Evolutionary conservation across 2,113 vertebrate genomes (phyloP).

Genomic region (Xiphophorus hellerii): DNA sequence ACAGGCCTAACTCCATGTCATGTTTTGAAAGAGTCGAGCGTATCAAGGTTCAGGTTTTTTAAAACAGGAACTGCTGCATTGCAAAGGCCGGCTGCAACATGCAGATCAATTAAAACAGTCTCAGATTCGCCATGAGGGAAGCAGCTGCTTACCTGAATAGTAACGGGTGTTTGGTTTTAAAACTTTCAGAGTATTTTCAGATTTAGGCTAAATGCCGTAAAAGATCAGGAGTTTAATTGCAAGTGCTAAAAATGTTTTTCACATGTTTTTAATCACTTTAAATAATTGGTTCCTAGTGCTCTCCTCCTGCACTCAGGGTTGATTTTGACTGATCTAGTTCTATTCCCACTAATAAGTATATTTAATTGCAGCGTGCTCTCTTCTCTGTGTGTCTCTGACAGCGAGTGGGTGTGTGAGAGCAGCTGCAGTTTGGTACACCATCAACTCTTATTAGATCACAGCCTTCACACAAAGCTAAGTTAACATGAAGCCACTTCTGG

Average conservation of each 20-base stretch:
- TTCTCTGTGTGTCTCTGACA: slow-evolving; percentile 54
- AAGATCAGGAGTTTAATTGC: neutral
- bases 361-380: slow-evolving; percentile 61
- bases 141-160: neutral
- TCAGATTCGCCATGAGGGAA: neutral
- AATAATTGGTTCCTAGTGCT: neutral
- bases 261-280: neutral
- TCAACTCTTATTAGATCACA: slow-evolving; percentile 69
- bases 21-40: neutral
- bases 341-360: slow-evolving; percentile 55
- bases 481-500: slow-evolving; percentile 35
- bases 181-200: neutral
- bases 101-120: neutral
- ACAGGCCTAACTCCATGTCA: too few relatives aligned
- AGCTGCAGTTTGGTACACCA: slow-evolving; percentile 69
- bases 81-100: neutral
- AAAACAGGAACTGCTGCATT: slow-evolving; percentile 2
- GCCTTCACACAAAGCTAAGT: slow-evolving; percentile 35
- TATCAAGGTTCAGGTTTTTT: neutral
- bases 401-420: slow-evolving; percentile 72
- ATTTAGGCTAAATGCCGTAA: neutral
- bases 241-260: neutral
- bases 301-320: neutral
- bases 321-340: slow-evolving; percentile 1
- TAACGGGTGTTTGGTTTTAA: neutral